Base-by-base conservation (phyloP, 2,888 invertebrate genomes). In the Cryptocheilus praepositus region DNA sequence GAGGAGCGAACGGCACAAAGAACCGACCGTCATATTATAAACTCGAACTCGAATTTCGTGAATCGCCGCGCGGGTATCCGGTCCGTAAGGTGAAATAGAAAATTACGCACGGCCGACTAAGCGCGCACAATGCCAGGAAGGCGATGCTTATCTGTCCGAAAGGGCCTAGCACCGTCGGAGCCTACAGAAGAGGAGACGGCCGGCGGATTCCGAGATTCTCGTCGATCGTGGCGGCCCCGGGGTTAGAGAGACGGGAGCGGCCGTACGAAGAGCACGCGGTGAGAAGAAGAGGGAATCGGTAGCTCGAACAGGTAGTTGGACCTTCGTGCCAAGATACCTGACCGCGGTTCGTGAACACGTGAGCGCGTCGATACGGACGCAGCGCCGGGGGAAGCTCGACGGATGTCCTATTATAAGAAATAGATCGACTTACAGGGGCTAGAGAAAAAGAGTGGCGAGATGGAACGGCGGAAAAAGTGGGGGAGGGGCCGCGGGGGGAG, bases 371-470 rank as follows among this genome's bases (percentile, higher is more conserved):
- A 60, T 18, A 36, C 45, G 62, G 44, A 19, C 59, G 43, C 51
- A 55, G 54, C 36, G 7, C 8, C 43, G 16, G 53, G 58, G 46
- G 70, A 54, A 66, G 64, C 70, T 61, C 61, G 58, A 64, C 69
- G 58, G 71, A 65, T 59, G 67, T 73, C 74, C 81, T 82, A 83
- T 83, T 82, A 79, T 82, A 79, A 80, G 81, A 81, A 83, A 82
- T 82, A 84, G 85, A 84, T 85, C 83, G 76, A 80, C 81, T 85
- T 85, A 84, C 82, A 80, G 70, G 64, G 74, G 55, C 45, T 46
- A 49, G 45, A n/a, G 64, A 58, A 45, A 55, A 18, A 58, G 67
- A 36, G 55, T 67, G 67, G 64, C 62, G 67, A 65, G 66, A 52
- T 52, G 62, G 55, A 28, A 46, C 63, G 61, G 36, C 19, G 60